Conservation (phyloP, 2,888 invertebrate genomes). For the Ypsolopha sequella region DNA sequence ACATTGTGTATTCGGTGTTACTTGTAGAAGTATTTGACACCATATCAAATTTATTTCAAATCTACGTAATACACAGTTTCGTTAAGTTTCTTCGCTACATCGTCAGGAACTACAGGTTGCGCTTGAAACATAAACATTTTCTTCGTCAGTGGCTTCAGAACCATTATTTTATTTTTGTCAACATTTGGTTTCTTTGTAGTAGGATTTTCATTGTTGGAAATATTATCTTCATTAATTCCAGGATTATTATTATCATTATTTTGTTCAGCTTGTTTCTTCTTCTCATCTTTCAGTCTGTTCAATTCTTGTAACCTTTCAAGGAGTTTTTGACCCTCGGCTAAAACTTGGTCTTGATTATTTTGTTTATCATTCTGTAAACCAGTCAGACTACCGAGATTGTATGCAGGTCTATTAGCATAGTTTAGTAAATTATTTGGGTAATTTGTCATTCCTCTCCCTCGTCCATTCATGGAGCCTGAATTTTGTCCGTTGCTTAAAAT, state of each 20-base stretch:
- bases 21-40: too few relatives aligned
- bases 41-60: slow-evolving; percentile 7
- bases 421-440: too few relatives aligned
- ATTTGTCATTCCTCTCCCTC: too few relatives aligned
- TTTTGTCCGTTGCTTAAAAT: too few relatives aligned
- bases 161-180: background rate
- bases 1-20: too few relatives aligned
- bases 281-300: slow-evolving; percentile 20
- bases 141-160: slow-evolving; percentile 13
- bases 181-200: background rate
- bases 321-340: slow-evolving; percentile 11
- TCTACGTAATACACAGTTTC: slow-evolving; percentile 24
- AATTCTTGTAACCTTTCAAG: slow-evolving; percentile 19
- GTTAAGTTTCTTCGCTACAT: slow-evolving; percentile 13
- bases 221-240: background rate
- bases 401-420: too few relatives aligned
- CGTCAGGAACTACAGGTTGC: slow-evolving; percentile 24
- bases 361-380: too few relatives aligned
- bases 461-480: too few relatives aligned
- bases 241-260: too few relatives aligned
- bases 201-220: background rate
- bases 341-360: background rate
- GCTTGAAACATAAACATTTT: slow-evolving; percentile 24
- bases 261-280: slow-evolving; percentile 7
- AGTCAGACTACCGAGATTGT: too few relatives aligned